Evolutionary conservation across 2,888 invertebrate genomes (phyloP).

Genomic region (Sesia bembeciformis): DNA sequence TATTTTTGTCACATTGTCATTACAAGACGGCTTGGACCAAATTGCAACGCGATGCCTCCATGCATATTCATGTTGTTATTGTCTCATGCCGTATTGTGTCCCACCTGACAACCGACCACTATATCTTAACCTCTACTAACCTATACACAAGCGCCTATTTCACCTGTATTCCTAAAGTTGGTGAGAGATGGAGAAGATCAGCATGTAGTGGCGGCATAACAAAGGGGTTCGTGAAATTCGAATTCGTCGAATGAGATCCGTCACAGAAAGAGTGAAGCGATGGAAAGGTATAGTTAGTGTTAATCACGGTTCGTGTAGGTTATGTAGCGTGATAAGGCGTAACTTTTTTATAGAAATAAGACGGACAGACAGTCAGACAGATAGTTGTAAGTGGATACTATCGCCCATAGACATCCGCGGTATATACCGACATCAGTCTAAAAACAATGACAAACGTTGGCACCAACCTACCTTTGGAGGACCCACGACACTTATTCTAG

Average conservation of each 20-base stretch:
- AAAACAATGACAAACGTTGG: no score
- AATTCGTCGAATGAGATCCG: constrained; percentile 44
- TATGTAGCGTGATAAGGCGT: no score
- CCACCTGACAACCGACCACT: constrained; percentile 33
- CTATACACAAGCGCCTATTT: constrained; percentile 1
- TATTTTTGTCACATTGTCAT: constrained; percentile 70
- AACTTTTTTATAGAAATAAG: no score
- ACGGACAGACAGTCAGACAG: no score
- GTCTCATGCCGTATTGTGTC: constrained; percentile 55
- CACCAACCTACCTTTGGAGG: no score
- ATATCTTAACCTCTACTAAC: constrained; percentile 12
- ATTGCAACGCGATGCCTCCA: constrained; percentile 62
- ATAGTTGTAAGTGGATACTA: no score
- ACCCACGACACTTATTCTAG: no score
- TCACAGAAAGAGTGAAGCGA: constrained; percentile 32
- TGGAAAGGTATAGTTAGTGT: constrained; percentile 28
- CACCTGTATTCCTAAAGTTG: neutral
- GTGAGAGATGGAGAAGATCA: constrained; percentile 15
- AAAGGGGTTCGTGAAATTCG: constrained; percentile 56
- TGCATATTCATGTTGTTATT: constrained; percentile 65
- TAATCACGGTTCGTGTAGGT: neutral
- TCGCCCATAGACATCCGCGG: no score
- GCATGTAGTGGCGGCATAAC: constrained; percentile 18
- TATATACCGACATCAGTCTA: no score
- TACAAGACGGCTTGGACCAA: constrained; percentile 59